Percentiles rank a stretch among this genome's conserved stretches.
Evolutionary conservation across 2,797 vertebrate species (phyloP).

Genomic region (Setipinna tenuifilis): DNA sequence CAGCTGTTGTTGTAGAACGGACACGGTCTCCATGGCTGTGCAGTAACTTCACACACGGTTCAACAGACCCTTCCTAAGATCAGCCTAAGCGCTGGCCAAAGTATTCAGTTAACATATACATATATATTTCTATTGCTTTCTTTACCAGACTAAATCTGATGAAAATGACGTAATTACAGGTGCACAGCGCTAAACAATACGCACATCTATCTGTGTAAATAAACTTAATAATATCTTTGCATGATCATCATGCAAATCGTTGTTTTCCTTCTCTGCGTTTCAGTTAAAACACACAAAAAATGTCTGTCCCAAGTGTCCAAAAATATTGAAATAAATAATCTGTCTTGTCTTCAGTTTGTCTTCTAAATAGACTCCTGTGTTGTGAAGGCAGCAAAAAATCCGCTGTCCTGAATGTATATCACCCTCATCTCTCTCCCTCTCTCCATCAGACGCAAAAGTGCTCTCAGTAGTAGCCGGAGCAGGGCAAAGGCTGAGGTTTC

Average conservation of each 20-base stretch:
- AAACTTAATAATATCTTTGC: constrained; percentile 19
- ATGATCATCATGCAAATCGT: neutral
- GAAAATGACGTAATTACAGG: neutral
- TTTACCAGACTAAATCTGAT: neutral
- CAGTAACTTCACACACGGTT: neutral
- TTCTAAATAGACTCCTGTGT: constrained; percentile 11
- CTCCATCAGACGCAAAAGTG: neutral
- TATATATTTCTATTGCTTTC: neutral
- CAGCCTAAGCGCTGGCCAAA: neutral
- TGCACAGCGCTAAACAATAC: neutral
- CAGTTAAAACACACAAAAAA: neutral
- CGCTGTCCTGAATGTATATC: constrained; percentile 13
- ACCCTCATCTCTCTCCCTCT: constrained; percentile 11
- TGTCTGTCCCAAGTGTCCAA: neutral
- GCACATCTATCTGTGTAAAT: constrained; percentile 10
- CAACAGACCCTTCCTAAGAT: neutral
- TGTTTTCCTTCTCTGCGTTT: neutral
- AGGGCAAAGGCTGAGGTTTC: neutral
- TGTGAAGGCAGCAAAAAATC: constrained; percentile 26
- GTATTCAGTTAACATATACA: neutral
- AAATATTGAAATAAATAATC: neutral
- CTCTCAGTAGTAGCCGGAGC: neutral
- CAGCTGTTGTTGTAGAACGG: constrained; percentile 4
- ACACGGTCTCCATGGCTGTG: constrained; percentile 36
- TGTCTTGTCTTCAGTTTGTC: neutral